These are phyloP conservation scores for Nothobranchius kuhntae DNA, from an alignment of 2,113 vertebrate species.

Conservation along the genomic window DNA sequence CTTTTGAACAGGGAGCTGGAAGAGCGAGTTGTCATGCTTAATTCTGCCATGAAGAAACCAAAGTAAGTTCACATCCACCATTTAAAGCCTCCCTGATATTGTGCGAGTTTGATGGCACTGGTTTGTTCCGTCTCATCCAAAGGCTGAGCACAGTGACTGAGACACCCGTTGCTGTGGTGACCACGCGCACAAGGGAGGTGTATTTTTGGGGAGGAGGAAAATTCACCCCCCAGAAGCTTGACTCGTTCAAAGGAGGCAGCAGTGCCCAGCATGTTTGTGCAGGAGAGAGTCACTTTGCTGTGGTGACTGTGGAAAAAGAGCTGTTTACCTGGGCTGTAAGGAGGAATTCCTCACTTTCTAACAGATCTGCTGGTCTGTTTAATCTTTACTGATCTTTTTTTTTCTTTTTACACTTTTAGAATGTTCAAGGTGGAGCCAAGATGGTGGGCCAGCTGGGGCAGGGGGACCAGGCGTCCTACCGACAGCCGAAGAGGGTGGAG, in stretches of 20 bases:
- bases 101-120: neutral
- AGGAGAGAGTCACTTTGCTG: slow-evolving; percentile 96
- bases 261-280: slow-evolving; percentile 95
- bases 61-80: slow-evolving; percentile 79
- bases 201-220: slow-evolving; percentile 99
- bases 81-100: neutral
- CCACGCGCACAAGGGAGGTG: slow-evolving; percentile 93
- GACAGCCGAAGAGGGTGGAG: slow-evolving; percentile 94
- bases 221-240: slow-evolving; percentile 95
- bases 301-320: slow-evolving; percentile 98
- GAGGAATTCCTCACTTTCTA: slow-evolving; percentile 7
- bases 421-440: slow-evolving; percentile 95
- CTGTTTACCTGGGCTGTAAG: slow-evolving; percentile 99
- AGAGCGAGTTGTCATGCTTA: slow-evolving; percentile 89
- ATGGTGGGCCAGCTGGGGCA: slow-evolving; percentile 96
- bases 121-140: neutral
- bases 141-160: slow-evolving; percentile 90
- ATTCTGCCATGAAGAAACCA: slow-evolving; percentile 92
- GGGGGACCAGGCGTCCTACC: slow-evolving; percentile 94
- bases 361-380: neutral
- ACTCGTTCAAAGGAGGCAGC: slow-evolving; percentile 94
- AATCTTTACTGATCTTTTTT: neutral
- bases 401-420: slow-evolving; percentile 72
- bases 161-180: slow-evolving; percentile 93
- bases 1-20: slow-evolving; percentile 86